Evolutionary conservation across 2,888 invertebrate genomes (phyloP).

Genomic region (Lysandra coridon): DNA sequence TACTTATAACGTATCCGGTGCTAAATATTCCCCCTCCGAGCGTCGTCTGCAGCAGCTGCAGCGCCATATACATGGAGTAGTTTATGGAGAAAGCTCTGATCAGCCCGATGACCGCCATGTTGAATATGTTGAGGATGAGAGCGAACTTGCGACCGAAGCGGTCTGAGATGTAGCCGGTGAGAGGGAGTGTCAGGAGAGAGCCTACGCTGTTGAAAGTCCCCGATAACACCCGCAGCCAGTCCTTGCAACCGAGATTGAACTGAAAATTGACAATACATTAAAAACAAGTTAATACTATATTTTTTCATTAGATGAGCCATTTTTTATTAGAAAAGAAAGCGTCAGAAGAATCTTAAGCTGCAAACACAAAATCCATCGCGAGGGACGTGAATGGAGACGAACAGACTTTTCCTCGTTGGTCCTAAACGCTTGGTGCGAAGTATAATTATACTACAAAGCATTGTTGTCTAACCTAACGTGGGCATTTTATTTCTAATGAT

Average conservation of each 20-base stretch:
- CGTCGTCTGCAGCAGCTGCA: slow-evolving; percentile 67
- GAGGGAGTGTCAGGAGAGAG: slow-evolving; percentile 83
- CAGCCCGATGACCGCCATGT: slow-evolving; percentile 52
- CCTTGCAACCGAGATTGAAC: slow-evolving; percentile 83
- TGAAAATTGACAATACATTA: slow-evolving; percentile 51
- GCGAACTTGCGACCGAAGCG: slow-evolving; percentile 78
- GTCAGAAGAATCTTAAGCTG: no score
- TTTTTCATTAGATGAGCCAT: no score
- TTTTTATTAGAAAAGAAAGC: no score
- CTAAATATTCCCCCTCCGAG: slow-evolving; percentile 67
- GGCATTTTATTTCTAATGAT: no score
- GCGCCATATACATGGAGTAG: slow-evolving; percentile 63
- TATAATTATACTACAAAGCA: no score
- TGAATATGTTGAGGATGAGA: slow-evolving; percentile 66
- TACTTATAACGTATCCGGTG: slow-evolving; percentile 55
- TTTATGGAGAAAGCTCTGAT: slow-evolving; percentile 75
- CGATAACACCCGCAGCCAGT: slow-evolving; percentile 85
- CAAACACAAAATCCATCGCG: no score
- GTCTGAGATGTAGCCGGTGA: slow-evolving; percentile 86
- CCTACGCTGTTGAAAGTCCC: slow-evolving; percentile 86
- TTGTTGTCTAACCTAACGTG: no score
- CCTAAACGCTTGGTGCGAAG: no score
- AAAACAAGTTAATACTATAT: no score
- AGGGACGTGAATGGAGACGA: no score
- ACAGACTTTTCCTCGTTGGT: no score